Conservation (phyloP, 2,888 invertebrate species). For the Bedellia somnulentella region DNA sequence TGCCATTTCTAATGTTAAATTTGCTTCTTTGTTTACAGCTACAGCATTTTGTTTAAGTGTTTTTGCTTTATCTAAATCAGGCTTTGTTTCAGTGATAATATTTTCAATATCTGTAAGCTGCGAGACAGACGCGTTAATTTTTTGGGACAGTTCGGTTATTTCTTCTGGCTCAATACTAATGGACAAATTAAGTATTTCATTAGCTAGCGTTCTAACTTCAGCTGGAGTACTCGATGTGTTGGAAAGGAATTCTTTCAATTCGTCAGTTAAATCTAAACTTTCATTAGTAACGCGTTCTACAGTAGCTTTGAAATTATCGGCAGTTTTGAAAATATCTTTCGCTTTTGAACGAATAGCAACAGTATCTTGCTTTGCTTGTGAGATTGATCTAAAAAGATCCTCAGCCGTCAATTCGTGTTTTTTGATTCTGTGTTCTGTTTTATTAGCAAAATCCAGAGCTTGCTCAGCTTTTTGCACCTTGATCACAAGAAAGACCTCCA, state of each 20-base stretch:
- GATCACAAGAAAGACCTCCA: slow-evolving; percentile 87
- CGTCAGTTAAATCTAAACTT: slow-evolving; percentile 64
- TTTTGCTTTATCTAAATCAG: slow-evolving; percentile 77
- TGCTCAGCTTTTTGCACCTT: slow-evolving; percentile 87
- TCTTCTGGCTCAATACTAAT: slow-evolving; percentile 87
- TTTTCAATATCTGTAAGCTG: slow-evolving; percentile 89
- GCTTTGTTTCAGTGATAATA: slow-evolving; percentile 86
- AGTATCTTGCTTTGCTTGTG: slow-evolving; percentile 76
- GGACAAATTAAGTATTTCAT: slow-evolving; percentile 72
- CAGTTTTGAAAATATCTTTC: slow-evolving; percentile 68
- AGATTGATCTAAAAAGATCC: slow-evolving; percentile 74
- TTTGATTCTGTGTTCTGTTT: slow-evolving; percentile 77
- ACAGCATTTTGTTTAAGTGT: slow-evolving; percentile 72
- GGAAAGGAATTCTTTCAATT: slow-evolving; percentile 70
- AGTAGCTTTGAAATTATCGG: slow-evolving; percentile 66
- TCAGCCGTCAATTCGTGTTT: slow-evolving; percentile 82
- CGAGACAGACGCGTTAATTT: slow-evolving; percentile 84
- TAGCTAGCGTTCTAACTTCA: slow-evolving; percentile 70
- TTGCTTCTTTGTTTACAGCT: slow-evolving; percentile 69
- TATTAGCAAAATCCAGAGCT: slow-evolving; percentile 84
- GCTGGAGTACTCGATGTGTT: slow-evolving; percentile 69
- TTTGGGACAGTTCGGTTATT: slow-evolving; percentile 78
- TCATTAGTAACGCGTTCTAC: slow-evolving; percentile 68
- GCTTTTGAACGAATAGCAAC: slow-evolving; percentile 72
- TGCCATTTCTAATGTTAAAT: slow-evolving; percentile 67